These are phyloP conservation scores for Bufo bufo DNA, from an alignment of 2,113 vertebrate genomes.

Conservation along the genomic window DNA sequence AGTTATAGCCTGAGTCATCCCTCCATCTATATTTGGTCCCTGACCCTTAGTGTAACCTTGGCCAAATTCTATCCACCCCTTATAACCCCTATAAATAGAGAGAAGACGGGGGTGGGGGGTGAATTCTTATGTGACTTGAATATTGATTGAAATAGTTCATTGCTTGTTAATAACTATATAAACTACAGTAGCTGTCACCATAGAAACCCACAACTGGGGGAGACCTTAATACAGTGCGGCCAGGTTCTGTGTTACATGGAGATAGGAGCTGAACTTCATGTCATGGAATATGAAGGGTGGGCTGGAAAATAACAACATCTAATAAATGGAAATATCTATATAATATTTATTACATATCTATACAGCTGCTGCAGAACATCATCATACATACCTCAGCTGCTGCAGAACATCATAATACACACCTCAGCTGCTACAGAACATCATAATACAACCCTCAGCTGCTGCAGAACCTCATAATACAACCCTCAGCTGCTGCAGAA, in stretches of 20 bases:
- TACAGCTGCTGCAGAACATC: background rate
- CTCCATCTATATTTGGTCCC: background rate
- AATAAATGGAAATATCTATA: no score
- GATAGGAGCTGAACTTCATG: background rate
- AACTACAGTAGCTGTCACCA: conserved; percentile 16
- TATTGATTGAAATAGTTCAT: background rate
- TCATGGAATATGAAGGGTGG: background rate
- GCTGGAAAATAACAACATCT: no score
- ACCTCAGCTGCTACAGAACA: no score
- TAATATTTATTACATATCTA: no score
- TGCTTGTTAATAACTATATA: conserved; percentile 29
- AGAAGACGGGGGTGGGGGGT: background rate
- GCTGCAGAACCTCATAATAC: background rate
- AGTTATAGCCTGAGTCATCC: background rate
- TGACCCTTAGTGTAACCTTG: background rate
- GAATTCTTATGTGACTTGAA: background rate
- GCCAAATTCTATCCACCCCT: background rate
- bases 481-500: background rate
- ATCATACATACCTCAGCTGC: background rate
- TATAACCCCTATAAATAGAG: no score
- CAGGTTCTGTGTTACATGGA: background rate
- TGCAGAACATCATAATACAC: background rate
- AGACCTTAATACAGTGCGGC: background rate
- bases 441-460: background rate
- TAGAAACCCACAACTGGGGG: conserved; percentile 5